phyloP scores from a whole-genome alignment of 2,888 invertebrate genomes.

The Epinotia brunnichana region DNA sequence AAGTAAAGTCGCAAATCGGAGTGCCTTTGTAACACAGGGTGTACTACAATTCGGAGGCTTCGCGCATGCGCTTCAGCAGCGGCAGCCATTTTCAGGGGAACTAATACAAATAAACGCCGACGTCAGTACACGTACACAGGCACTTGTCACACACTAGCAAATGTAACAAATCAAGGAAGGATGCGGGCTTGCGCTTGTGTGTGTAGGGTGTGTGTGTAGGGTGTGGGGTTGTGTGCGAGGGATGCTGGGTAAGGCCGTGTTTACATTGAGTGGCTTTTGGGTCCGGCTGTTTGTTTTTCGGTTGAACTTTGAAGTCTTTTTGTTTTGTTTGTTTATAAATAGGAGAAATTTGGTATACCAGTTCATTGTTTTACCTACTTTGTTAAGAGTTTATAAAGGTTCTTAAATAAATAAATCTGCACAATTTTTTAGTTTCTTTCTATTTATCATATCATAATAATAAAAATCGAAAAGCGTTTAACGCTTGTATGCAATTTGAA shows the following conservation, averaged over 20 bases:
- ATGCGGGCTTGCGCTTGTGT: slow-evolving; percentile 49
- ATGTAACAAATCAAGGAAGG: slow-evolving; percentile 64
- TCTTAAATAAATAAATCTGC: no score
- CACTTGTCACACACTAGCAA: slow-evolving; percentile 52
- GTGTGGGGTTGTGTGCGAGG: slow-evolving; percentile 60
- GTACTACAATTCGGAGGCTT: slow-evolving; percentile 35
- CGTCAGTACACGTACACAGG: slow-evolving; percentile 46
- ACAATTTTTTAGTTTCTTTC: no score
- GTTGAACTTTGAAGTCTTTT: slow-evolving; percentile 17
- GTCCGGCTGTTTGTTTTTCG: slow-evolving; percentile 53
- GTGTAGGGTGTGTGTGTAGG: slow-evolving; percentile 52
- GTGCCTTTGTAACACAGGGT: not conserved
- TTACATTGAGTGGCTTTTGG: slow-evolving; percentile 51
- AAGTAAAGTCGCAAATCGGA: slow-evolving; percentile 48
- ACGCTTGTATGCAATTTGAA: no score
- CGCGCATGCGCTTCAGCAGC: slow-evolving; percentile 66
- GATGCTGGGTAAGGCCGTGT: slow-evolving; percentile 71
- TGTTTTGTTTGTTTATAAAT: slow-evolving; percentile 29
- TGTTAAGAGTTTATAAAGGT: no score
- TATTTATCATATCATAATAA: no score
- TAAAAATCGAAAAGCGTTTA: no score
- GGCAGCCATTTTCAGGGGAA: slow-evolving; percentile 79
- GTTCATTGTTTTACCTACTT: not conserved
- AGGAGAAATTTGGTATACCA: not conserved
- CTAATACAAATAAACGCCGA: slow-evolving; percentile 57